phyloP scores from a whole-genome alignment of 2,113 vertebrate genomes.

The Antidorcas marsupialis region DNA sequence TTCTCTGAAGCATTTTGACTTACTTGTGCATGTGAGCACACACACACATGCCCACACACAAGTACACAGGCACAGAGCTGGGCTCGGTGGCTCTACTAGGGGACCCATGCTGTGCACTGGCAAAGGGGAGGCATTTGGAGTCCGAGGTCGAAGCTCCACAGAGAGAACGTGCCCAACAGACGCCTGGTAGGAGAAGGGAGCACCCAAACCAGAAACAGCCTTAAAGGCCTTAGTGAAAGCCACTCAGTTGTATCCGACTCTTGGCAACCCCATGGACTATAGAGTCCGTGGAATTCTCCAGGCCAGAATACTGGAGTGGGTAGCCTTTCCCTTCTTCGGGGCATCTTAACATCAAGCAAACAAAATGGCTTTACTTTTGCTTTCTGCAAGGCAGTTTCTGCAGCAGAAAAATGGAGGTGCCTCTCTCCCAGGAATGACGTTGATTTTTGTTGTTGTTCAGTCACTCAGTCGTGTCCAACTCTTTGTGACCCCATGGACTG shows the following conservation, averaged over 20 bases:
- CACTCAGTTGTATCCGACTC: background rate
- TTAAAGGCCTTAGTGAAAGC: background rate
- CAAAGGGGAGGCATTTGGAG: background rate
- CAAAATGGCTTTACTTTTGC: background rate
- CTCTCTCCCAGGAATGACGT: too few relatives aligned
- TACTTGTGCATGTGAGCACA: accelerated
- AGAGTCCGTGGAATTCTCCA: background rate
- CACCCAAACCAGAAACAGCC: background rate
- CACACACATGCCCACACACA: too few relatives aligned
- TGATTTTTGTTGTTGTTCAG: background rate
- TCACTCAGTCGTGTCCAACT: background rate
- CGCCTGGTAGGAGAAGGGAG: background rate
- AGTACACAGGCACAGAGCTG: background rate
- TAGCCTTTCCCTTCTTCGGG: background rate
- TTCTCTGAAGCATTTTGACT: background rate
- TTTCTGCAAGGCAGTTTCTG: background rate
- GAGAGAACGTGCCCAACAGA: accelerated
- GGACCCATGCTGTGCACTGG: background rate
- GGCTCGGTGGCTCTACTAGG: background rate
- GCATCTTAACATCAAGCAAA: background rate
- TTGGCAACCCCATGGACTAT: background rate
- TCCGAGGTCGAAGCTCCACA: too few relatives aligned
- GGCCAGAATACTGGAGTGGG: background rate
- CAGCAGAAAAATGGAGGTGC: background rate
- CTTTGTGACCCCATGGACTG: background rate